Evolutionary conservation across 2,797 vertebrate species (phyloP).

Genomic region (Neomorphus geoffroyi): DNA sequence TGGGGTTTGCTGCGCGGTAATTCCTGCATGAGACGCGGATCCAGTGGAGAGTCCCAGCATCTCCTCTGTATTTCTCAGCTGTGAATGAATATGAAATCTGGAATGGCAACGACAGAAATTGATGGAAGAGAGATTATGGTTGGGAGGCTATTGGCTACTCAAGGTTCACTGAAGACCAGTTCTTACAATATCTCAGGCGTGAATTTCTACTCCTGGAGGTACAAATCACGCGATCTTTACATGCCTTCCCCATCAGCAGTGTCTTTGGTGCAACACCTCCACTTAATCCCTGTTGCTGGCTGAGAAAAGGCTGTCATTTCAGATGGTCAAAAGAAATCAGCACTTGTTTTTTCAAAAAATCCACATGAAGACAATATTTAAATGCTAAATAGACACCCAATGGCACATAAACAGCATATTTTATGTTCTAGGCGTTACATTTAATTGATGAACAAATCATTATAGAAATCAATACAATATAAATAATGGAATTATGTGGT

Average conservation of each 20-base stretch:
- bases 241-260: neutral
- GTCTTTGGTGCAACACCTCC: neutral
- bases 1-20: neutral
- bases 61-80: neutral
- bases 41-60: neutral
- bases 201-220: neutral
- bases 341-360: neutral
- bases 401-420: neutral
- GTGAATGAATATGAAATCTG: neutral
- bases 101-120: neutral
- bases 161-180: neutral
- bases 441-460: neutral
- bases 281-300: neutral
- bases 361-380: neutral
- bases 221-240: neutral
- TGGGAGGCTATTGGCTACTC: neutral
- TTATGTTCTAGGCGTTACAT: neutral
- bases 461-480: neutral
- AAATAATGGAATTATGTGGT: neutral
- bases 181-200: neutral
- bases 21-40: neutral
- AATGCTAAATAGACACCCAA: neutral
- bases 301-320: neutral
- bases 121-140: neutral
- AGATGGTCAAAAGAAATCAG: neutral